Evolutionary conservation across 2,888 invertebrate species (phyloP), one percentile per base, ranked within the genome.

Genomic region (Molanna angustata): DNA sequence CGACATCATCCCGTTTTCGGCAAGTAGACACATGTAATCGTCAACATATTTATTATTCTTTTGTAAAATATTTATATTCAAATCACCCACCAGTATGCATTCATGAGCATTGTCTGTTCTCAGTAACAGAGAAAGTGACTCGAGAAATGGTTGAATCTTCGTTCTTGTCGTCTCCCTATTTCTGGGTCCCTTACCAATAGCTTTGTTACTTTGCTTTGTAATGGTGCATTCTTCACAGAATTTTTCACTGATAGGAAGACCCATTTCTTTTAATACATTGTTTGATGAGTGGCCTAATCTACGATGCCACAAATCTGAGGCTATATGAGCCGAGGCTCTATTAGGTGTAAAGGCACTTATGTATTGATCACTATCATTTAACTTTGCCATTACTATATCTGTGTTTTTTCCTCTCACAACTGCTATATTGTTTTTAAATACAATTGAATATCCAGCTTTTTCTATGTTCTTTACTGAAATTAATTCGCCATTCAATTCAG

Each of bases 381-480:
- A 13, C 14, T 35, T 14, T 35, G 35, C 35, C 35, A 35, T 35
- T 14, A 35, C 35, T 35, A 35, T 35, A 4, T 35, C 35, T 35
- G 14, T 13, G 14, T 35, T 14, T 35, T 35, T 35, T 35, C 35
- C 35, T 13, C 14, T 35, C 9, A 35, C 35, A 13, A 35, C 14
- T 7, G 19, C 19, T 18, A 16, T 18, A 17, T 18, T 18, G n/a
- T 18, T 17, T 40, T 40, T 11, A 14, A 35, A 35, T 35, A 13
- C 14, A 13, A 35, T 35, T 35, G 35, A 9, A 35, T 13, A 35
- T 4, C 35, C 35, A 35, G 35, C 35, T 14, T 35, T 35, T 35
- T 35, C 35, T 13, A 35, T 35, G 14, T 35, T 35, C 14, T 35
- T 35, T n/a, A 35, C 35, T 35, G 35, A 35, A 9, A 35, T 35